Evolutionary conservation across 1,140 invertebrate species (phyloP), one percentile per base, ranked within the genome.

Genomic region (Coenobita brevimanus): DNA sequence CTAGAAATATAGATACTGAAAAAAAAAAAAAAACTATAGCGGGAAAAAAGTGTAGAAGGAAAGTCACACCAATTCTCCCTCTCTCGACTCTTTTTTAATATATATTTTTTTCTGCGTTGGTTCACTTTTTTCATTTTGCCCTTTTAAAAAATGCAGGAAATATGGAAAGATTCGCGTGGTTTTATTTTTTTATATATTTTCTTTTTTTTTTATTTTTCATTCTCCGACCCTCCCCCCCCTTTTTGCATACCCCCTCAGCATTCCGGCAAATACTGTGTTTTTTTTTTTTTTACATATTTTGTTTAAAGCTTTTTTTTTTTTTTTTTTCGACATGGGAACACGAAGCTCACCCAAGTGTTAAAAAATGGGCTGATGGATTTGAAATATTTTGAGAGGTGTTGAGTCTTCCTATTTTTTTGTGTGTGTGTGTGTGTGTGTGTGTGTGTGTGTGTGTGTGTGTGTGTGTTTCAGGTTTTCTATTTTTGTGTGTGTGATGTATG

Each of bases 111-210:
- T 43, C n/a, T 24, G 60, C 41, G 46, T 46, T 64, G 36, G 38
- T 27, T 71, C 30, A 15, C 43, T 62, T 82, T 82, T 82, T 82
- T 82, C 80, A 82, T 82, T 67, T 67, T 82, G 57, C 30, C 79
- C 38, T 82, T 82, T 82, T 71, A 82, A 82, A 82, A 82, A 82
- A 82, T 71, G 80, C 80, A 71, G 80, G 67, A 82, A 82, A 43
- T 67, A 30, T 67, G 79, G 64, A 82, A 82, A 82, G 80, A 82
- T 71, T 60, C 43, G 80, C 67, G 80, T 82, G 64, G 64, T 76
- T 82, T 82, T 82, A 82, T 82, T 82, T 69, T 60, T 38, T 50
- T 50, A n/a, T n/a, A n/a, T n/a, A n/a, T 82, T 82, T 82, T 69
- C 69, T 82, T 69, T 60, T 38, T 50, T 50, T 76, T 82, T 82